Conservation (phyloP, 2,113 vertebrate genomes). For the Thalassoma bifasciatum region DNA sequence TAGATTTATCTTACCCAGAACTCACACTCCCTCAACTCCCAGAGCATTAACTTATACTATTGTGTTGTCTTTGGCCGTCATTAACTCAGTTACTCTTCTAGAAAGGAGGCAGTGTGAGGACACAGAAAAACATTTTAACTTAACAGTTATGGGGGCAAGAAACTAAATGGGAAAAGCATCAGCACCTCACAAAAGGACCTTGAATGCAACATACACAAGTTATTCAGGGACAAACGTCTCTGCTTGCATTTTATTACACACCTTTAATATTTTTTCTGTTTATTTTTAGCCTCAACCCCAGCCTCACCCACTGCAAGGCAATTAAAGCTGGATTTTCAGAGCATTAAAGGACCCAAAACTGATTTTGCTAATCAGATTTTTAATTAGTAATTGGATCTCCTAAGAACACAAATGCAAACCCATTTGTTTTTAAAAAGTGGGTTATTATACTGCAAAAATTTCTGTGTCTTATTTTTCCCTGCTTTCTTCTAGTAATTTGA, state of each 20-base stretch:
- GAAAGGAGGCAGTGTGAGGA: not conserved
- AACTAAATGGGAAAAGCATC: too few species aligned
- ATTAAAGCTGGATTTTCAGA: not conserved
- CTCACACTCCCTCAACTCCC: not conserved
- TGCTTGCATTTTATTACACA: not conserved
- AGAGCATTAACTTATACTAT: not conserved
- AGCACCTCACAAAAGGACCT: too few species aligned
- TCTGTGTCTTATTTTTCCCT: too few species aligned
- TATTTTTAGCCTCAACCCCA: conserved; percentile 1
- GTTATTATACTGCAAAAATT: not conserved
- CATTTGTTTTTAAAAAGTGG: not conserved
- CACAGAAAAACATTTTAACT: too few species aligned
- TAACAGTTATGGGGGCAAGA: too few species aligned
- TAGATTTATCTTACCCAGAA: conserved; percentile 29
- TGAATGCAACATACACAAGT: not conserved
- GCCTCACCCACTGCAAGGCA: too few species aligned
- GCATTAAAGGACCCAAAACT: not conserved
- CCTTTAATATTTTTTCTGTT: not conserved
- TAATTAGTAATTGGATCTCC: not conserved
- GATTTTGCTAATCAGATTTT: not conserved
- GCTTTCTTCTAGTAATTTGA: too few species aligned
- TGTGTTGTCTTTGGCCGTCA: conserved; percentile 4
- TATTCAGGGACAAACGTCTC: not conserved
- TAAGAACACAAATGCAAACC: not conserved
- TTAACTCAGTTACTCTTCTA: not conserved